Percentiles rank a stretch among this genome's conserved stretches.
Evolutionary conservation across 1,140 invertebrate genomes (phyloP).

Genomic region (Saccostrea cuccullata): DNA sequence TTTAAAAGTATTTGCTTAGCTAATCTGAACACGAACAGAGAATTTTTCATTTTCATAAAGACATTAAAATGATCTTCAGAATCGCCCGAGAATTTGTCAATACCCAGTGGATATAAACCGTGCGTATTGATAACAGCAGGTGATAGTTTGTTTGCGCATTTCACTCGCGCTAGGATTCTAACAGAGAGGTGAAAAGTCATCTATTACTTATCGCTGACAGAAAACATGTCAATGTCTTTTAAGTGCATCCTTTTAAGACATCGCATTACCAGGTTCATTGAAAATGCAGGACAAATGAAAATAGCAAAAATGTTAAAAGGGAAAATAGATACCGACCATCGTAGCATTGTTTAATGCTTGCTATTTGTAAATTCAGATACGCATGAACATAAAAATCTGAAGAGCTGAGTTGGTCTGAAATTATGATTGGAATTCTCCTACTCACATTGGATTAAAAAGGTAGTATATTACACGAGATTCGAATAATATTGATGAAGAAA

Average conservation of each 20-base stretch:
- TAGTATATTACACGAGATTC: too few species aligned
- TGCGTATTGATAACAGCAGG: conserved; percentile 13
- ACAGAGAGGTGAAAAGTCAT: conserved; percentile 45
- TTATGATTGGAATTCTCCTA: too few species aligned
- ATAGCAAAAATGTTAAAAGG: background rate
- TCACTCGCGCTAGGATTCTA: conserved; percentile 27
- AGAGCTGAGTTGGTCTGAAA: too few species aligned
- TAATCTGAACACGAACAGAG: conserved; percentile 35
- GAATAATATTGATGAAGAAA: too few species aligned
- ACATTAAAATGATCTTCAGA: conserved; percentile 31
- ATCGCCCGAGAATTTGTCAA: conserved; percentile 7
- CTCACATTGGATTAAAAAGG: too few species aligned
- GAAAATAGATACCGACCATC: background rate
- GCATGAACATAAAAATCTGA: too few species aligned
- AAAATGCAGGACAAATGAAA: background rate
- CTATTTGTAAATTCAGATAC: too few species aligned
- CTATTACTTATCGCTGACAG: conserved; percentile 43
- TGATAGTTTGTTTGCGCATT: conserved; percentile 41
- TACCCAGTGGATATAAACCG: background rate
- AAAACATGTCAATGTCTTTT: conserved; percentile 36
- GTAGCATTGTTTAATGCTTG: background rate
- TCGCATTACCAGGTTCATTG: background rate
- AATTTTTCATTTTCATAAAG: conserved; percentile 22
- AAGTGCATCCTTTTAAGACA: conserved; percentile 30
- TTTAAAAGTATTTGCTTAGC: background rate